Base-by-base conservation (phyloP, 2,888 invertebrate genomes). In the Formica aserva region DNA sequence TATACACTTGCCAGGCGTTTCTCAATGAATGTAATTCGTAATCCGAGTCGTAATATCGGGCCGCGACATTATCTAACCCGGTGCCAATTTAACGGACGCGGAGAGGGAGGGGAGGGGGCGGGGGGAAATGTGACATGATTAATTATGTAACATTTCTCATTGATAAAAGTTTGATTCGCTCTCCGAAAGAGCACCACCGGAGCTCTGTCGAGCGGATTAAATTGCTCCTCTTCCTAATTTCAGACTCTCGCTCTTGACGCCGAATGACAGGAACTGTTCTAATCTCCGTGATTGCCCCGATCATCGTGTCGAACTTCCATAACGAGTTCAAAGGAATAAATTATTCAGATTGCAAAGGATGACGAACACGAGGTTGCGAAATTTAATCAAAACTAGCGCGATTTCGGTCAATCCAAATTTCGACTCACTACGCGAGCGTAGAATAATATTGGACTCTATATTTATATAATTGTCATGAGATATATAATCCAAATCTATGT, bases 41-140 rank as follows among this genome's bases (percentile, higher is more conserved):
- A 88, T 85, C 67, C 60, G 38, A 32, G 75, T 78, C 75, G n/a
- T 26, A 48, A 62, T 78, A 88, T 78, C 69, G 29, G 29, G 22
- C 22, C 35, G 62, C 45, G 69, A 52, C n/a, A n/a, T 85, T 87
- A 85, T 82, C 77, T 76, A 74, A 89, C 62, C 55, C 60, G 65
- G 62, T 38, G 71, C 72, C 80, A 87, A 76, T 76, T 76, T 76
- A 11, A n/a, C 5, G n/a, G 18, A 32, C 15, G 57, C 63, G 8
- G 8, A 52, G n/a, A 52, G 48, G 48, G 5, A 26, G 26, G 32
- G 32, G 4, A 32, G 32, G 32, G 4, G 32, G 32, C 0, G 32
- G 32, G 32, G 32, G 67, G 52, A 62, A 77, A 81, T 41, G 35
- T 48, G 75, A 52, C 22, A 45, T 45, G 15, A 52, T 52, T 52